A percentile compares a stretch with the other conserved stretches of the same genome.
phyloP scores from a whole-genome alignment of 2,113 vertebrate species.

The Pongo abelii region DNA sequence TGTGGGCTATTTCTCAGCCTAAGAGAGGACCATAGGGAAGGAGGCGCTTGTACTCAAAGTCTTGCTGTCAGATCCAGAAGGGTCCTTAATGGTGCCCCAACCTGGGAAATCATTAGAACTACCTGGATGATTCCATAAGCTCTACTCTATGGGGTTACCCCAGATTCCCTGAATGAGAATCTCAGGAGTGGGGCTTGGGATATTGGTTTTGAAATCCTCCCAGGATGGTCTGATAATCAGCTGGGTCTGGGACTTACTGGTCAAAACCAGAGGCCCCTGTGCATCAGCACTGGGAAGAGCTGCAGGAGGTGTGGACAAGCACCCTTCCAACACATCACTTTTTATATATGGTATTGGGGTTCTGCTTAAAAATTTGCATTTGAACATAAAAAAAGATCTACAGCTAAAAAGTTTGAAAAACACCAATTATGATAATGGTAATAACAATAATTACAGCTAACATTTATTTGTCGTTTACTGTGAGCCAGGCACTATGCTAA shows the following conservation, averaged over 20 bases:
- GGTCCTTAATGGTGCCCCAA: not conserved
- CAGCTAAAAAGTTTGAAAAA: slow-evolving; percentile 19
- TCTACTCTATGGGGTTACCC: not conserved
- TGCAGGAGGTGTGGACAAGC: not conserved
- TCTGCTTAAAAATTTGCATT: slow-evolving; percentile 3
- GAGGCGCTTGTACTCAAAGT: not conserved
- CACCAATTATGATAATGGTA: not conserved
- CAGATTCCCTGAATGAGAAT: not conserved
- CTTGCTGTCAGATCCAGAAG: not conserved
- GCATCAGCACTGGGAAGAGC: not conserved
- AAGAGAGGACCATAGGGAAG: not conserved
- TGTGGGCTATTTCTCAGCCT: not conserved
- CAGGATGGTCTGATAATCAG: not conserved
- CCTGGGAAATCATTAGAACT: not conserved
- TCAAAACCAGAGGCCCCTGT: not conserved
- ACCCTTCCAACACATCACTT: not conserved
- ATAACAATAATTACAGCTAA: not conserved
- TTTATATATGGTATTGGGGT: not conserved
- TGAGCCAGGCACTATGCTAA: not conserved
- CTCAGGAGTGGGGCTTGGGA: not conserved
- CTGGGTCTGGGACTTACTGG: not conserved
- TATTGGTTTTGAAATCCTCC: not conserved
- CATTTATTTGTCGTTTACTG: not conserved
- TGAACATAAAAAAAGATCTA: not conserved
- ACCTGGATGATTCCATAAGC: not conserved